Conservation (phyloP, 2,888 invertebrate species). For the Disparrhopalites patrizii region DNA sequence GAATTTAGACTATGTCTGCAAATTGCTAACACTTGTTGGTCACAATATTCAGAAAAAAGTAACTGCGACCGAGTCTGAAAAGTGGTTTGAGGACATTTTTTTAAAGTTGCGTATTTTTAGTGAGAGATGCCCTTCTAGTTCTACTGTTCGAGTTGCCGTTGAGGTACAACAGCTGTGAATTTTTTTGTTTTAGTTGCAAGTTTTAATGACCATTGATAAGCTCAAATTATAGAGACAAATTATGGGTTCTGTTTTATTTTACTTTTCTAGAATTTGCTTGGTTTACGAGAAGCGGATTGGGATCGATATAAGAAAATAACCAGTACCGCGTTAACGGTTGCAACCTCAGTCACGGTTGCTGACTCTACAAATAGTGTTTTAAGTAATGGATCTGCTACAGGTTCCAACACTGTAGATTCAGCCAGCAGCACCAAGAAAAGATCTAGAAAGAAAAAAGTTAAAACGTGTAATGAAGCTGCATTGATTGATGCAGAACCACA, state of each 20-base stretch:
- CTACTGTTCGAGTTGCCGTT: neutral
- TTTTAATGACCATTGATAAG: too few species aligned
- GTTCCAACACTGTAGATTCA: neutral
- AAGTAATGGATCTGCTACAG: neutral
- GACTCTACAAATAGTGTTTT: neutral
- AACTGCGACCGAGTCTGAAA: neutral
- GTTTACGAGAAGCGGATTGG: neutral
- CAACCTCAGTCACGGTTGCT: neutral
- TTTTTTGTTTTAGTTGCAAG: too few species aligned
- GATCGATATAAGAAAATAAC: neutral
- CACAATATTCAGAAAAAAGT: neutral
- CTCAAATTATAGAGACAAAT: too few species aligned
- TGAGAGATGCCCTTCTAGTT: neutral
- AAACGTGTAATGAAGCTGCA: neutral
- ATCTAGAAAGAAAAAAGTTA: neutral
- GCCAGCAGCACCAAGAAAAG: neutral
- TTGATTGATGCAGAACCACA: neutral
- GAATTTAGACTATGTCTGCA: slow-evolving; percentile 14
- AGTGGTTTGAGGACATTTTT: neutral
- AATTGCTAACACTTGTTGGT: slow-evolving; percentile 2
- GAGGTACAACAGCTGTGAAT: neutral
- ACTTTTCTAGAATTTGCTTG: neutral
- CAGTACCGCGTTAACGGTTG: neutral
- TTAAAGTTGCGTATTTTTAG: neutral
- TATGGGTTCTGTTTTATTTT: neutral